Percentiles rank a stretch among this genome's conserved stretches.
Evolutionary conservation across 30 jellyfish, hydroid and myxozoan genomes (phyloP).

Genomic region (Nemopilema nomurai): DNA sequence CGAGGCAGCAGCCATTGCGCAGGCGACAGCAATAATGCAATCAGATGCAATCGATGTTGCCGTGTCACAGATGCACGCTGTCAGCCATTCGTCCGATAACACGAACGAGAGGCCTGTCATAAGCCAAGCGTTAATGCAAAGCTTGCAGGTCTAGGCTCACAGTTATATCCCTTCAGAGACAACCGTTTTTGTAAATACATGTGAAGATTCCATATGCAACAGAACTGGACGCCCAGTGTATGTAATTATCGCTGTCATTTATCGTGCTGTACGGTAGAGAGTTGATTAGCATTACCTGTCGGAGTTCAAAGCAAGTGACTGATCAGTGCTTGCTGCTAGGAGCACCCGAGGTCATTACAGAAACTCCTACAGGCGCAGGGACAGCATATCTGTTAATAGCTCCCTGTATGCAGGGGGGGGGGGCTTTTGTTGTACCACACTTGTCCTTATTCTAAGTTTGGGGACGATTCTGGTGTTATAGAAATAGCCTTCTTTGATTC

Average conservation of each 20-base stretch:
- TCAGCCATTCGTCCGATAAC: conserved; percentile 14
- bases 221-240: too few species aligned
- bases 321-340: too few species aligned
- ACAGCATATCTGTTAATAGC: too few species aligned
- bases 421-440: too few species aligned
- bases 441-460: background rate
- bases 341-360: too few species aligned
- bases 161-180: background rate
- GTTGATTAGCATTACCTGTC: background rate
- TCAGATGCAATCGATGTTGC: conserved; percentile 14
- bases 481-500: background rate
- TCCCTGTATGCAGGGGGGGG: too few species aligned
- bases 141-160: conserved; percentile 32
- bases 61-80: conserved; percentile 27
- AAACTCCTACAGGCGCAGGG: too few species aligned
- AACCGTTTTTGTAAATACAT: background rate
- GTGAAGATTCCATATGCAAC: background rate
- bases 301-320: too few species aligned
- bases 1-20: conserved; percentile 51
- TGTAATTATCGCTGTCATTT: background rate
- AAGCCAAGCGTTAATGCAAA: conserved; percentile 54
- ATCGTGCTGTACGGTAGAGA: conserved; percentile 5
- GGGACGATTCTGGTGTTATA: background rate
- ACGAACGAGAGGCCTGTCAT: conserved; percentile 46
- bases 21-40: conserved; percentile 57